Base-by-base conservation (phyloP, 2,113 vertebrate genomes). In the Semicossyphus pulcher region DNA sequence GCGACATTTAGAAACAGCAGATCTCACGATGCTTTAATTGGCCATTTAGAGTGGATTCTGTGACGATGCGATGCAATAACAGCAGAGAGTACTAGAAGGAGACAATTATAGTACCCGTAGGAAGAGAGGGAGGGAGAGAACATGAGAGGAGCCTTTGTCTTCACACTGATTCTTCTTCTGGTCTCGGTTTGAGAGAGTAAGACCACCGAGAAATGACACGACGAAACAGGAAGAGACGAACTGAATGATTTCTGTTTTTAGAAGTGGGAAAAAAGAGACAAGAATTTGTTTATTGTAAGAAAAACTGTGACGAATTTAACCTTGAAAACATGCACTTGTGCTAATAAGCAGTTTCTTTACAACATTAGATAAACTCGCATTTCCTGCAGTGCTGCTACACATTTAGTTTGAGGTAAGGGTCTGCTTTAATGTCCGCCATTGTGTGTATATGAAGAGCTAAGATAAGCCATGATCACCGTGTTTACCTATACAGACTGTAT, bases 401-500 rank as follows among this genome's bases (percentile, higher is more conserved):
- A n/a, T 7, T 12, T 0, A 11, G n/a, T 14, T 2, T 23, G 29
- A 20, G 21, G 28, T 11, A 3, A 25, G 15, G 10, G 12, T 44
- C 8, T 5, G 26, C 4, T 39, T 37, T 31, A 20, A 48, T 12
- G 20, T 7, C 32, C 21, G 11, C 34, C 2, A 4, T 14, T 25
- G 48, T n/a, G 23, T 25, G 3, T 2, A n/a, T 63, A n/a, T 66
- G 14, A 69, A 61, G 39, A 4, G 16, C 47, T 21, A 14, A 68
- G 34, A 37, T 10, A 10, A 61, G 25, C 28, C 32, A 7, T 41
- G 32, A 14, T 26, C n/a, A 34, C n/a, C 32, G 72, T 70, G 58
- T 78, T 83, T 70, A 85, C 82, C 88, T 86, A 88, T 31, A 7
- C 49, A 48, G 45, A 23, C 69, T 32, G 39, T 29, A 4, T 2